phyloP scores from a whole-genome alignment of 2,113 vertebrate species.

The Sander lucioperca region DNA sequence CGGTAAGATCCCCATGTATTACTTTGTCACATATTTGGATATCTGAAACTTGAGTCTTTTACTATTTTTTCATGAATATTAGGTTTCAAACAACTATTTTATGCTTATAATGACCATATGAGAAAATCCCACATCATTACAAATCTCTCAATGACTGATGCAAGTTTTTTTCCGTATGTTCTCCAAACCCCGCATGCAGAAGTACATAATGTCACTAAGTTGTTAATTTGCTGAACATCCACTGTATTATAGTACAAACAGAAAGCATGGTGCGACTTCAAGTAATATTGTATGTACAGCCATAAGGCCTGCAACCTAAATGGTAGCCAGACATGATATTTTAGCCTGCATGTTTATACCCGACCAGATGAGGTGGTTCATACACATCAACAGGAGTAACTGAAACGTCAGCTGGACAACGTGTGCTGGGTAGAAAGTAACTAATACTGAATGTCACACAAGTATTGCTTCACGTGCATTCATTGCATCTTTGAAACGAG shows the following conservation, averaged over 20 bases:
- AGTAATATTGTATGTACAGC: slow-evolving; percentile 82
- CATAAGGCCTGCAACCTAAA: slow-evolving; percentile 50
- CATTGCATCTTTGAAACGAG: slow-evolving; percentile 47
- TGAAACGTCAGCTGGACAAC: slow-evolving; percentile 45
- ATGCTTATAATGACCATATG: slow-evolving; percentile 2
- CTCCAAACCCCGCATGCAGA: slow-evolving; percentile 77
- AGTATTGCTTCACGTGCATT: slow-evolving; percentile 82
- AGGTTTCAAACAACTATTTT: slow-evolving; percentile 16
- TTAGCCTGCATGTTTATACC: slow-evolving; percentile 56
- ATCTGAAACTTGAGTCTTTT: slow-evolving; percentile 15
- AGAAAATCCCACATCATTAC: not conserved
- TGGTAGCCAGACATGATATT: slow-evolving; percentile 53
- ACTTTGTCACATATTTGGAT: slow-evolving; percentile 17
- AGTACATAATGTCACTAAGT: slow-evolving; percentile 71
- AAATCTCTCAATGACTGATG: not conserved
- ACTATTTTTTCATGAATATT: slow-evolving; percentile 21
- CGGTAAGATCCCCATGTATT: slow-evolving; percentile 8
- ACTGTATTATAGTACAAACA: slow-evolving; percentile 79
- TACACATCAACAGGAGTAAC: slow-evolving; percentile 26
- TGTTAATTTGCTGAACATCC: slow-evolving; percentile 74
- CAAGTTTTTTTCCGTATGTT: slow-evolving; percentile 41
- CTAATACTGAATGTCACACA: slow-evolving; percentile 70
- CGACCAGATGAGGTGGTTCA: slow-evolving; percentile 36
- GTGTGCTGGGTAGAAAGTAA: slow-evolving; percentile 59
- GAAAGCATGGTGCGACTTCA: slow-evolving; percentile 75